Evolutionary conservation across 2,113 vertebrate species (phyloP), one percentile per base, ranked within the genome.

Genomic region (Poeciliopsis retropinna): DNA sequence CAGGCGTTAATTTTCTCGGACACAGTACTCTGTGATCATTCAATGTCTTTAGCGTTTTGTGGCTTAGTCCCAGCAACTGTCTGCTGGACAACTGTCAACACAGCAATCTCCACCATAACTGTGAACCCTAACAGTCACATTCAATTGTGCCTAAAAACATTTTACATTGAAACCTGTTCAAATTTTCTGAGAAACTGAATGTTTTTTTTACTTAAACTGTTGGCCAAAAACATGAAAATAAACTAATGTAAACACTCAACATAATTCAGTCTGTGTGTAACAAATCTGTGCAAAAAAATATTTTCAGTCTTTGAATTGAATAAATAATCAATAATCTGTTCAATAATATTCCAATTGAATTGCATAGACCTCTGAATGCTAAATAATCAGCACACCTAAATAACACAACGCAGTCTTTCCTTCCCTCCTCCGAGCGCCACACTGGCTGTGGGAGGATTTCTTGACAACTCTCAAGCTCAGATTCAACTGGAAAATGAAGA

Each of bases 401-500:
- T 17, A 19, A 47, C 10, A 10, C 34, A 47, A 19, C 44, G 15
- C 44, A 11, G 9, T 8, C 34, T 34, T 34, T 47, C 15, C 44
- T 15, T 1, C 14, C 15, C 17, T 17, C 19, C 19, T 47, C 14
- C 1, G 15, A 47, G 17, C 4, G 44, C 17, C 7, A 4, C 17
- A 69, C 64, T 81, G 75, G 44, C 17, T 19, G 60, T 34, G 27
- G 37, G 85, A 83, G 88, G 85, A 67, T 90, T 91, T 87, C 83
- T 74, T 88, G 88, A 84, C 89, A 80, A 91, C 67, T 88, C 94
- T 89, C 75, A 90, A 80, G 70, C 82, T 83, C 79, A 87, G 83
- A 89, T 87, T 93, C 89, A 86, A 75, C 70, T 93, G 82, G 88
- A 92, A 91, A 90, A 91, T 88, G 76, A 87, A 85, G 84, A 82